Base-by-base conservation (phyloP, 2,797 vertebrate genomes). In the Gadopsis marmoratus region DNA sequence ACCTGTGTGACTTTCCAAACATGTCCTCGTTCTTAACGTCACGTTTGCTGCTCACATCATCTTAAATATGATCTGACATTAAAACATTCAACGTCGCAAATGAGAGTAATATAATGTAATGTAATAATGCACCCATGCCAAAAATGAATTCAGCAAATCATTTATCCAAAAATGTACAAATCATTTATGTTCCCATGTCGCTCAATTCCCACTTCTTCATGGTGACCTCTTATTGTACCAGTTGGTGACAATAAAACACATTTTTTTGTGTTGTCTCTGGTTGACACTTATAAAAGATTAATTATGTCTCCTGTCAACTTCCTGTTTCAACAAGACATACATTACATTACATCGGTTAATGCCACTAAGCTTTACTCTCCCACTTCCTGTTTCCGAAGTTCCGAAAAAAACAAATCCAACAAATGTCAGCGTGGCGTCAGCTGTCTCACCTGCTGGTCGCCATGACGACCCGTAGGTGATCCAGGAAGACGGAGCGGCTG, bases 401-500 rank as follows among this genome's bases (percentile, higher is more conserved):
- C 26, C 26, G 26, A 26, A 8, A 26, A 56, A 31, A 56, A 12
- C 14, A 17, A 23, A n/a, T 45, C 13, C 4, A 43, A 54, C 19
- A 54, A 35, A 31, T 3, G 7, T 33, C 11, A 43, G 2, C 11
- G 16, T 35, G 10, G 12, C 23, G 4, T 31, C n/a, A 47, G 14
- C 13, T 31, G 37, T 35, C 81, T 86, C 67, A 98, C 97, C 97
- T 97, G 93, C 65, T 95, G 75, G 95, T 84, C 0, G 79, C 59
- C 82, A 99, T 89, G 75, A 82, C 63, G 70, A 99, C 90, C 68
- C 93, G 95, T 69, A 97, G 41, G 53, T 95, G 93, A 62, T 96
- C 95, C 77, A 98, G 91, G 85, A 98, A 97, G 60, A 95, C 3
- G 0, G 92, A 94, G 9, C 92, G 96, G 90, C 94, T 97, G 92